phyloP scores from a whole-genome alignment of 2,113 vertebrate genomes.

The Grallaria varia region DNA sequence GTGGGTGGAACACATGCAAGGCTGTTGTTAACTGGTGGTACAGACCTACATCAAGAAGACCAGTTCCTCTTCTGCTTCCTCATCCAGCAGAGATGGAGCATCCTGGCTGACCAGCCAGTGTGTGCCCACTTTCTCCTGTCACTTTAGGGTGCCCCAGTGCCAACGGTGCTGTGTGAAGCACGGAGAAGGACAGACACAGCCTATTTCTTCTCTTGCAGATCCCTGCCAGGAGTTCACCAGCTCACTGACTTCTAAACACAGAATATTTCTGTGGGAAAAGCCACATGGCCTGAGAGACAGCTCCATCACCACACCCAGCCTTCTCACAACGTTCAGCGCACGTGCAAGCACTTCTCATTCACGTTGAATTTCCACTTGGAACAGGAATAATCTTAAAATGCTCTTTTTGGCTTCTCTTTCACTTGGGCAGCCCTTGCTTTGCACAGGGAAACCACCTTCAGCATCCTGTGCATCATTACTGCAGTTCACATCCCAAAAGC shows the following conservation, averaged over 20 bases:
- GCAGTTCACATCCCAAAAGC: not conserved
- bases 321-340: rapidly evolving
- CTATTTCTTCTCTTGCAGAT: not conserved
- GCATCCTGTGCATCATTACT: not conserved
- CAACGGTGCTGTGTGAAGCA: rapidly evolving
- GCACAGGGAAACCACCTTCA: not conserved
- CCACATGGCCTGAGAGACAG: not conserved
- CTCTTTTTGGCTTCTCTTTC: not conserved
- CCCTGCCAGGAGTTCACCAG: not conserved
- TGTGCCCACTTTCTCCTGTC: not conserved
- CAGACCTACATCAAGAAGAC: rapidly evolving
- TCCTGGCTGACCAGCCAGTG: not conserved
- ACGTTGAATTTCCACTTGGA: not conserved
- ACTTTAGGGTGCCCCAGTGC: not conserved
- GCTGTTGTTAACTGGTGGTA: not conserved
- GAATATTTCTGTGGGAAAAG: not conserved
- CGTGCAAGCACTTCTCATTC: not conserved
- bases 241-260: not conserved
- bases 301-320: not conserved
- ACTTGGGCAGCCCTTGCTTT: not conserved
- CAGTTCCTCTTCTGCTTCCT: not conserved
- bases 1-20: not conserved
- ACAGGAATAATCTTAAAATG: not conserved
- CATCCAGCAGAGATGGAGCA: not conserved
- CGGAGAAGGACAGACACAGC: not conserved